phyloP scores from a whole-genome alignment of 1,140 invertebrate genomes.

The Portunus trituberculatus region DNA sequence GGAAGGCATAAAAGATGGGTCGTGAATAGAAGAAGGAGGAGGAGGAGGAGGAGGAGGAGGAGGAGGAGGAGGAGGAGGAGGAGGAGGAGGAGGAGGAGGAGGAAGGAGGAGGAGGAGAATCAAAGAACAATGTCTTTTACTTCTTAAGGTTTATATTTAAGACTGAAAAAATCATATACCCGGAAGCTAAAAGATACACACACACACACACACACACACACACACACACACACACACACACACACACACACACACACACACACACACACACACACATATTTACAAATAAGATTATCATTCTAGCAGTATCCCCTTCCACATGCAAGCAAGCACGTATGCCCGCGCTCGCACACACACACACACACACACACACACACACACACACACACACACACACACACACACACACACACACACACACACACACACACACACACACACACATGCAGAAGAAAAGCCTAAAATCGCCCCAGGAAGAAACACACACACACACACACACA shows the following conservation, averaged over 20 bases:
- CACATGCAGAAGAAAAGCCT: background rate
- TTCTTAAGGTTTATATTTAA: background rate
- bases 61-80: background rate
- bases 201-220: background rate
- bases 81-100: too few relatives aligned
- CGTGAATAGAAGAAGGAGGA: background rate
- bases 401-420: constrained; percentile 20
- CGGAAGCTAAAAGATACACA: background rate
- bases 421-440: constrained; percentile 17
- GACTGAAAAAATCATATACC: background rate
- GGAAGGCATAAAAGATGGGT: background rate
- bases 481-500: background rate
- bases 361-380: too few relatives aligned
- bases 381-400: background rate
- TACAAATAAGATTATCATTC: too few relatives aligned
- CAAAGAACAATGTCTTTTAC: background rate
- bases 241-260: too few relatives aligned
- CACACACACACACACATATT: too few relatives aligned
- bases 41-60: constrained; percentile 8
- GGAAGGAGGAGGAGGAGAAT: background rate
- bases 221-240: too few relatives aligned
- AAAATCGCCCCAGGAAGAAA: background rate
- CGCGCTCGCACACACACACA: too few relatives aligned
- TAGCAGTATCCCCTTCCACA: too few relatives aligned
- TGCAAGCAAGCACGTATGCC: too few relatives aligned